Conservation (phyloP, 1,140 invertebrate species). For the Saxidomus purpurata region DNA sequence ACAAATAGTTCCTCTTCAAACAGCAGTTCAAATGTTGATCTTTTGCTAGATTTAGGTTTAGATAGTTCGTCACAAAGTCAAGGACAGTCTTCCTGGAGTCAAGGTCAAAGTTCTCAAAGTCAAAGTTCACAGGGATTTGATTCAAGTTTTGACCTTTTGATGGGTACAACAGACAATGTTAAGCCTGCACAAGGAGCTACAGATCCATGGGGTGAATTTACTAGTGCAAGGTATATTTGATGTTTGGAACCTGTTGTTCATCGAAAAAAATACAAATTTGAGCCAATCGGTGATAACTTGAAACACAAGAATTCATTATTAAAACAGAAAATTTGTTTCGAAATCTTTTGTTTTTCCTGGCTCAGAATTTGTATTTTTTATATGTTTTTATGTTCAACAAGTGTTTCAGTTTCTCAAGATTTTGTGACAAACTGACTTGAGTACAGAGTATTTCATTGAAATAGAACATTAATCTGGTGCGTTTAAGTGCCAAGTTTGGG, state of each 20-base stretch:
- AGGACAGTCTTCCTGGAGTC: slow-evolving; percentile 20
- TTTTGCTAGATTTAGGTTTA: slow-evolving; percentile 77
- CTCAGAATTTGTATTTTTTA: too few species aligned
- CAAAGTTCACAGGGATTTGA: background rate
- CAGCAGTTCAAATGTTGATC: slow-evolving; percentile 73
- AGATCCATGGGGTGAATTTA: slow-evolving; percentile 83
- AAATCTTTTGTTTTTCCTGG: too few species aligned
- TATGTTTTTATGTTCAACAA: too few species aligned
- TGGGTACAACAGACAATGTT: slow-evolving; percentile 37
- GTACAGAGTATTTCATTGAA: too few species aligned
- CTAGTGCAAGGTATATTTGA: slow-evolving; percentile 72
- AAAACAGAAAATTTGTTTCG: too few species aligned
- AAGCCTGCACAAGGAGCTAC: slow-evolving; percentile 59
- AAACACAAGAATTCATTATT: too few species aligned
- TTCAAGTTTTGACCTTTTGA: slow-evolving; percentile 51
- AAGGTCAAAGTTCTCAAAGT: slow-evolving; percentile 14
- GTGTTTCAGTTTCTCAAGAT: too few species aligned
- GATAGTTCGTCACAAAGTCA: slow-evolving; percentile 38
- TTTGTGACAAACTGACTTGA: too few species aligned
- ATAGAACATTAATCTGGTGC: too few species aligned
- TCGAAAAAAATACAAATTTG: background rate
- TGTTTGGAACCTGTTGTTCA: background rate
- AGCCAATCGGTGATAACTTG: too few species aligned
- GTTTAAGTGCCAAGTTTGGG: too few species aligned
- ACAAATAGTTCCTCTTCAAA: slow-evolving; percentile 86